Evolutionary conservation across 2,888 invertebrate genomes (phyloP), one percentile per base, ranked within the genome.

Genomic region (Mesopsocus fuscifrons): DNA sequence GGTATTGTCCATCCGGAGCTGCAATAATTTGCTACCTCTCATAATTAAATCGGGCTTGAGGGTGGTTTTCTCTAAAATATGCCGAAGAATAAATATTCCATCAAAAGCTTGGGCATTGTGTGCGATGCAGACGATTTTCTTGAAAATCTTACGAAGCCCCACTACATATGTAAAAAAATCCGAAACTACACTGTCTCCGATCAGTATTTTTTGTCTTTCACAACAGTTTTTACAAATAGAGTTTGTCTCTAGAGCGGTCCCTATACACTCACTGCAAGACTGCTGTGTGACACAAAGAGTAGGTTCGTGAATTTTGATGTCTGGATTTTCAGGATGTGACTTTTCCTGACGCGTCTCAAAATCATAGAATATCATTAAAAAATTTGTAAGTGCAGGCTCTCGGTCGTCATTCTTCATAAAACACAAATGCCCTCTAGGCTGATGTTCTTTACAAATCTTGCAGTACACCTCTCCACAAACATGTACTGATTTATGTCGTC

Each of bases 351-450:
- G 44, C 1, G 47, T 48, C 41, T 51, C 49, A n/a, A 51, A 40
- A 34, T 51, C 49, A 11, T 49, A 50, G 34, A 50, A 51, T 17
- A 50, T 44, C 20, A 49, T 49, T 2, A 48, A 34, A 41, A 40
- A 22, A 40, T 45, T 30, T 42, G 45, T 31, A n/a, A n/a, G n/a
- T 1, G 32, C 11, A 5, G 45, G 42, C 15, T 3, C 33, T 5
- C 41, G 3, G 8, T 15, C 41, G 18, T 47, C 46, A 1, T 41
- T 34, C 16, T 44, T 41, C 17, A 50, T 46, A 21, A 42, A 46
- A 41, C 50, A 50, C 3, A 35, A 8, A 44, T 49, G 49, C 1
- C n/a, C 30, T 4, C 18, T 4, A 2, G 44, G 32, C 9, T 17
- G 17, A 11, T 43, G 38, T 23, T 42, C 42, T 2, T 42, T 38